phyloP scores from a whole-genome alignment of 2,113 vertebrate species.

The Sitta europaea region DNA sequence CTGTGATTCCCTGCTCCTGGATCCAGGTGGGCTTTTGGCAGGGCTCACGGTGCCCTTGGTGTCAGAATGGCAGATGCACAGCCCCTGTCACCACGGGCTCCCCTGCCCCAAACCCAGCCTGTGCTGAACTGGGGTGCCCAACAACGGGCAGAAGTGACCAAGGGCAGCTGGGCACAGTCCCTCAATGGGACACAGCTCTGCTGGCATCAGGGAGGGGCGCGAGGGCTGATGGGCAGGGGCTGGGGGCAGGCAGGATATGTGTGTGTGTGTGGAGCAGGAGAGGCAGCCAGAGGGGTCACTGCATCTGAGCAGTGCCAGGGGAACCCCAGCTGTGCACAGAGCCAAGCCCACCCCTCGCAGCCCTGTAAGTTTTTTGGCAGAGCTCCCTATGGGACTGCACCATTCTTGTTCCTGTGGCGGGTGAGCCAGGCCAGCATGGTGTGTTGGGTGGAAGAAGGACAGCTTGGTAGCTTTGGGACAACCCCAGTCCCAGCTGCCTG shows the following conservation, averaged over 20 bases:
- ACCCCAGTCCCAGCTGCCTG: neutral
- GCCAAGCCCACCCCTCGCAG: neutral
- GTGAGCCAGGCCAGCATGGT: neutral
- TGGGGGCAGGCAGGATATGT: neutral
- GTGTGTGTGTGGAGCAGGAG: neutral
- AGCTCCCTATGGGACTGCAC: neutral
- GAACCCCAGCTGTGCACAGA: neutral
- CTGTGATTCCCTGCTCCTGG: neutral
- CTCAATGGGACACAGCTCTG: neutral
- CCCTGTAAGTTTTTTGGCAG: rapidly evolving
- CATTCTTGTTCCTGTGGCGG: rapidly evolving
- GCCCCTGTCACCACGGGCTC: neutral
- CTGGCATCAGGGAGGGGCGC: neutral
- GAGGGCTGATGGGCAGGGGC: neutral
- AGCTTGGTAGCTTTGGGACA: neutral
- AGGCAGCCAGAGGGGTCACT: neutral
- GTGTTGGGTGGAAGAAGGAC: neutral
- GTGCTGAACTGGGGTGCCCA: neutral
- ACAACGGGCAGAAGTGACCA: neutral
- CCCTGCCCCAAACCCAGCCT: neutral
- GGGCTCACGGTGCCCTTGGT: rapidly evolving
- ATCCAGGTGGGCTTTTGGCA: neutral
- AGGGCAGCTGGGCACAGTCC: neutral
- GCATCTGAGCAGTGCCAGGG: neutral
- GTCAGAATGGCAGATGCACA: neutral